Evolutionary conservation across 2,113 vertebrate genomes (phyloP).

Genomic region (Erinaceus europaeus): DNA sequence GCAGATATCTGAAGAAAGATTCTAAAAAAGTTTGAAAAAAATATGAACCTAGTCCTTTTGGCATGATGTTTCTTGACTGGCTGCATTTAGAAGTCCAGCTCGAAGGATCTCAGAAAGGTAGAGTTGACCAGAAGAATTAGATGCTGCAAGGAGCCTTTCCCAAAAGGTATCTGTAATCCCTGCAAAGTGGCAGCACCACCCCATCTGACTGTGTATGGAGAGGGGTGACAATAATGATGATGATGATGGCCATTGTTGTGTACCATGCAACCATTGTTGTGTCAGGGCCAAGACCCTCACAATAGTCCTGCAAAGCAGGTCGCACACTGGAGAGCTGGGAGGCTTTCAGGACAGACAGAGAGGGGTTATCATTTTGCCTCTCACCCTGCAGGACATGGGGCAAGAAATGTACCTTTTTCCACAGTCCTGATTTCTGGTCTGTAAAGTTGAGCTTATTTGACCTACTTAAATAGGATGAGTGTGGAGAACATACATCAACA

Average conservation of each 20-base stretch:
- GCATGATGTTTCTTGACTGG: background rate
- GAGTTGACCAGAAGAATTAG: background rate
- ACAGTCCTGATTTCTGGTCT: background rate
- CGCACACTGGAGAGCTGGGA: no score
- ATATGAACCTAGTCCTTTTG: background rate
- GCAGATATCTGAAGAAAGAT: background rate
- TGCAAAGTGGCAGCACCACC: background rate
- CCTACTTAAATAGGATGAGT: background rate
- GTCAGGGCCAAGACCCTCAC: background rate
- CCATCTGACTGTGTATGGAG: background rate
- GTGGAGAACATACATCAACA: background rate
- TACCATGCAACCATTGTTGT: no score
- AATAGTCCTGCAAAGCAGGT: background rate
- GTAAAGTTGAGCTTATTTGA: background rate
- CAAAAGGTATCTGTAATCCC: background rate
- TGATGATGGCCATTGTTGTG: accelerated
- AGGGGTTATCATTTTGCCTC: background rate
- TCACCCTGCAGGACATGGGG: background rate
- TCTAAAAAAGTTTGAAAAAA: background rate
- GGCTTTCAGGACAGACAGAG: background rate
- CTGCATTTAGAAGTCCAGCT: background rate
- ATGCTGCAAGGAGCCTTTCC: background rate
- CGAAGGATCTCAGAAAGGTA: background rate
- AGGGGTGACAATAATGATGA: background rate
- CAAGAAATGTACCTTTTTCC: background rate